Conservation (phyloP, 1,140 invertebrate species). For the Solen grandis region DNA sequence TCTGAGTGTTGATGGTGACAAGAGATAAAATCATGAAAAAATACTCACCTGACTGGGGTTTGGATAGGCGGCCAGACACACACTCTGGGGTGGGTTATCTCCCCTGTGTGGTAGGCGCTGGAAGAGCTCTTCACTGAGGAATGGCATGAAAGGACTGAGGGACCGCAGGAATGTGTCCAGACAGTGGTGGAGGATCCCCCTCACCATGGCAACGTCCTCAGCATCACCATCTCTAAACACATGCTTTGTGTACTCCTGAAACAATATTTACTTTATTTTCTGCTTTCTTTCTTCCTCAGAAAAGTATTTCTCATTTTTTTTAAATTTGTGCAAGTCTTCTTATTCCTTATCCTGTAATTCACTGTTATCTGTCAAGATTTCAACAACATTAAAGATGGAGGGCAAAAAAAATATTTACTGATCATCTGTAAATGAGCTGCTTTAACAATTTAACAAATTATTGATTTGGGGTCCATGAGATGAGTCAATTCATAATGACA, state of each 20-base stretch:
- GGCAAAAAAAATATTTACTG: too few species aligned
- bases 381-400: too few species aligned
- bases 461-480: too few species aligned
- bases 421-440: too few species aligned
- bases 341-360: too few species aligned
- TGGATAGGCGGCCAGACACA: slow-evolving; percentile 74
- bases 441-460: too few species aligned
- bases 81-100: slow-evolving; percentile 58
- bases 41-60: slow-evolving; percentile 58
- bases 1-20: not conserved
- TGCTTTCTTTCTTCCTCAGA: too few species aligned
- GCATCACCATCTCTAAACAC: slow-evolving; percentile 82
- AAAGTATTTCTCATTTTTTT: too few species aligned
- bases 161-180: slow-evolving; percentile 68
- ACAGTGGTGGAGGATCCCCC: slow-evolving; percentile 66
- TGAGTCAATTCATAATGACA: too few species aligned
- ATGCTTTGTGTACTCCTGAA: slow-evolving; percentile 86
- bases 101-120: slow-evolving; percentile 65
- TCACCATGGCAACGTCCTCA: slow-evolving; percentile 81
- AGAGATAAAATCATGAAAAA: not conserved
- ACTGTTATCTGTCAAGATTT: too few species aligned
- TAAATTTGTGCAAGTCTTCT: too few species aligned
- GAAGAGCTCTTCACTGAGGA: slow-evolving; percentile 77
- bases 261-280: slow-evolving; percentile 5
- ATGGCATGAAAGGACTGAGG: slow-evolving; percentile 78